These are phyloP conservation scores for Drosophila mettleri DNA, from an alignment of 2,888 invertebrate genomes.

Conservation along the genomic window DNA sequence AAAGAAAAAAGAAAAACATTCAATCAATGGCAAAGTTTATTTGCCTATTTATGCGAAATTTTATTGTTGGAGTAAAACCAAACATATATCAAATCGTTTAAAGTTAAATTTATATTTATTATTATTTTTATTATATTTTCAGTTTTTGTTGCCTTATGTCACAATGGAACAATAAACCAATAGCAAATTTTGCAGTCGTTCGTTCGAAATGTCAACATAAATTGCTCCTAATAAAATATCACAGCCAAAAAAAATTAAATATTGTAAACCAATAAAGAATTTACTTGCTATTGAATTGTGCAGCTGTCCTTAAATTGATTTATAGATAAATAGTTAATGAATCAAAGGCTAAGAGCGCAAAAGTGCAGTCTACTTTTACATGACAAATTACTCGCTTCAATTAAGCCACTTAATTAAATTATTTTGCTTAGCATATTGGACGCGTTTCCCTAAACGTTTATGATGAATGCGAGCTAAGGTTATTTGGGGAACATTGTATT, in stretches of 20 bases:
- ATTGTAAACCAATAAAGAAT: constrained; percentile 7
- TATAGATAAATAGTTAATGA: constrained; percentile 42
- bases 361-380: constrained; percentile 8
- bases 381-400: constrained; percentile 33
- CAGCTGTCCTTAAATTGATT: constrained; percentile 29
- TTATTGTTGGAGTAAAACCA: constrained; percentile 18
- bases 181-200: constrained; percentile 47
- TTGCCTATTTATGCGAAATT: constrained; percentile 22
- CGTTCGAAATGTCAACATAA: constrained; percentile 52
- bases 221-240: constrained; percentile 60
- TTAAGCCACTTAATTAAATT: constrained; percentile 8
- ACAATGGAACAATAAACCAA: constrained; percentile 49
- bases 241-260: neutral
- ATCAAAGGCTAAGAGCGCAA: constrained; percentile 12
- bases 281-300: constrained; percentile 16
- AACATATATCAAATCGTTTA: constrained; percentile 41
- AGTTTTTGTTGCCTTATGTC: constrained; percentile 19
- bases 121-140: constrained; percentile 5
- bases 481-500: neutral
- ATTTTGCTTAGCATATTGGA: neutral
- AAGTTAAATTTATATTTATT: constrained; percentile 6
- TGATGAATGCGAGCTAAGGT: neutral
- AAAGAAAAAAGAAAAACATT: constrained; percentile 32
- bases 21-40: constrained; percentile 52
- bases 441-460: neutral